Base-by-base conservation (phyloP, 1,140 invertebrate species). In the Eufriesea mexicana region DNA sequence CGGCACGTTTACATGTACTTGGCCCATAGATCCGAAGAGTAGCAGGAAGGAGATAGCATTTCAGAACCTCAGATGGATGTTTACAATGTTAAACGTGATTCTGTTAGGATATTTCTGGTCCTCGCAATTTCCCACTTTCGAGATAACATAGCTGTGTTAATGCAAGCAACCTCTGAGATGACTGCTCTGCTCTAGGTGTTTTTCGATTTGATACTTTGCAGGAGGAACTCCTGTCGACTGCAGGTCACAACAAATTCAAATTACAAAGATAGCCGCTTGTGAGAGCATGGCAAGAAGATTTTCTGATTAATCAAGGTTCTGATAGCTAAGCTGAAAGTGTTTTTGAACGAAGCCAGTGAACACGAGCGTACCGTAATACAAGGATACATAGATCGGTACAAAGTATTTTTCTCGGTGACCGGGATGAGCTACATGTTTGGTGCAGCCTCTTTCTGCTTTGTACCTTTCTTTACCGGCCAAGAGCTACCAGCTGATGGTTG, bases 141-240 rank as follows among this genome's bases (percentile, higher is more conserved):
- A n/a, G 8, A 72, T 8, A 68, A 90, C 14, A 14, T 79, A 25
- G 47, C 35, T 20, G 35, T 42, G 0, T 23, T 88, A 20, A 91
- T 87, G 79, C 90, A 87, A 67, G n/a, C 81, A 0, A 49, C 86
- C 49, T 91, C 86, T 0, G 90, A 91, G 79, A 45, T 89, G n/a
- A 86, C 85, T 4, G 83, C 88, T 2, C 14, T 89, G 0, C 16
- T 49, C 2, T 88, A 89, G 42, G 79, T 86, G 0, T 70, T 86
- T 14, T 64, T 89, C 14, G 89, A 90, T 71, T 64, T 91, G 25
- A 80, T 89, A 16, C 7, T 88, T 8, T 89, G 79, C 79, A 85
- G 67, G 79, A 1, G 77, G 16, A 64, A 89, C 20, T 57, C 66
- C 14, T n/a, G 49, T 20, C 9, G 68, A 23, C 72, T 91, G 6